Conservation (phyloP, 2,797 vertebrate genomes). For the Phrynocephalus guinanensis region DNA sequence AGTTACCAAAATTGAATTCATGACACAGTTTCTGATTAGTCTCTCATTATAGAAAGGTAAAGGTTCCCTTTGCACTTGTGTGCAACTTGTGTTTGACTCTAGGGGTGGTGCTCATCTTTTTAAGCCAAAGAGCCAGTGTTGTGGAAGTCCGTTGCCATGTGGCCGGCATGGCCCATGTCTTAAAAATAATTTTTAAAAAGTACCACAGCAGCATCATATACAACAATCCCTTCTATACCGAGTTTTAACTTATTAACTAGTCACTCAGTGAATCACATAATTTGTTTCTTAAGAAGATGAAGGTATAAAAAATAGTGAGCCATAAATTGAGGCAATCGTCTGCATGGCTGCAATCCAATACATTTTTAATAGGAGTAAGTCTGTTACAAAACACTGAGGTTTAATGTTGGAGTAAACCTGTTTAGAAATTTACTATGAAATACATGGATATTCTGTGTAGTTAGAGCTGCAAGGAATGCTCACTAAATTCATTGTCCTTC, state of each 20-base stretch:
- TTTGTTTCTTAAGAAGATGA: background rate
- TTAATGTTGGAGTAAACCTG: background rate
- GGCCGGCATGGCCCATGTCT: too few relatives aligned
- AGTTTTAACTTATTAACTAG: too few relatives aligned
- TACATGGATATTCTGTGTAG: background rate
- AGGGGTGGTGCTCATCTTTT: too few relatives aligned
- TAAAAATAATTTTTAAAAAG: too few relatives aligned
- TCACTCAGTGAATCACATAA: background rate
- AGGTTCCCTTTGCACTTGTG: too few relatives aligned
- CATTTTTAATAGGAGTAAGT: background rate
- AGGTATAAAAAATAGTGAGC: background rate
- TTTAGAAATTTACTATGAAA: background rate
- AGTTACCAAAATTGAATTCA: conserved; percentile 18
- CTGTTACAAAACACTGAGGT: background rate
- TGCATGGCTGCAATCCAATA: background rate
- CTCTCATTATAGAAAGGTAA: background rate
- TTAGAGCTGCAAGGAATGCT: too few relatives aligned
- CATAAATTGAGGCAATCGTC: background rate
- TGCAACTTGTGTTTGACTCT: too few relatives aligned
- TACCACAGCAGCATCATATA: too few relatives aligned
- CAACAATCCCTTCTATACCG: too few relatives aligned
- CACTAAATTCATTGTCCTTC: too few relatives aligned
- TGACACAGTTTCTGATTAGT: background rate
- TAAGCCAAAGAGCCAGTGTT: too few relatives aligned
- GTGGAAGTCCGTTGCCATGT: too few relatives aligned